A percentile compares a stretch with the other conserved stretches of the same genome.
phyloP scores from a whole-genome alignment of 2,113 vertebrate genomes.

The Pteruthius melanotis region DNA sequence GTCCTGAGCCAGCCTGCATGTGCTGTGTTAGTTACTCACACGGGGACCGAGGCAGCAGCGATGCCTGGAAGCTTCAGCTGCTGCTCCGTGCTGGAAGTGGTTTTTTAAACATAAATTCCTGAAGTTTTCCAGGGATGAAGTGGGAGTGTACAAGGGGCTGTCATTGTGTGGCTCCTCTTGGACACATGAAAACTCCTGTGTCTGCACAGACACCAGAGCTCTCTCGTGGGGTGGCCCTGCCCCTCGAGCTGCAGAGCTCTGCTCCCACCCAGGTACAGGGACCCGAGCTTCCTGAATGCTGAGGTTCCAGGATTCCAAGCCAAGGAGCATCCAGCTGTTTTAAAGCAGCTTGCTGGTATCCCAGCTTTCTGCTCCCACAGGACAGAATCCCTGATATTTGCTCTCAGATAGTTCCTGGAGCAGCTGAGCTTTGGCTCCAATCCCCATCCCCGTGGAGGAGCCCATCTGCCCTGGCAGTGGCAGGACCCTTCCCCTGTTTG shows the following conservation, averaged over 20 bases:
- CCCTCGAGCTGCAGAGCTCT: neutral
- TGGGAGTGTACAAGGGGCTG: neutral
- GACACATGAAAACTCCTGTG: fast-evolving
- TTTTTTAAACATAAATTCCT: neutral
- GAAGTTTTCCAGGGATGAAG: neutral
- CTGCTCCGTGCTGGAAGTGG: neutral
- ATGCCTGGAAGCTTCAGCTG: neutral
- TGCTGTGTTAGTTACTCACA: neutral
- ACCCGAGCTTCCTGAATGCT: neutral
- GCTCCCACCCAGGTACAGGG: fast-evolving
- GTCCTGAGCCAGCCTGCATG: neutral
- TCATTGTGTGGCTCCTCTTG: neutral
- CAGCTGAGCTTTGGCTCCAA: neutral
- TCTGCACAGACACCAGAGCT: neutral
- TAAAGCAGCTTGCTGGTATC: neutral
- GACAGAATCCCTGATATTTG: neutral
- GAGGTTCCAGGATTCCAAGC: fast-evolving
- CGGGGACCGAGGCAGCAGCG: fast-evolving
- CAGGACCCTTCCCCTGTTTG: neutral
- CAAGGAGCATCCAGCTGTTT: neutral
- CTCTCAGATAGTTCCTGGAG: neutral
- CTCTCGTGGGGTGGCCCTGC: fast-evolving
- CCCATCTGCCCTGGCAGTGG: neutral
- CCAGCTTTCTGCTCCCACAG: neutral
- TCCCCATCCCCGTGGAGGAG: neutral